phyloP scores from a whole-genome alignment of 2,113 vertebrate species.

The Columba livia region DNA sequence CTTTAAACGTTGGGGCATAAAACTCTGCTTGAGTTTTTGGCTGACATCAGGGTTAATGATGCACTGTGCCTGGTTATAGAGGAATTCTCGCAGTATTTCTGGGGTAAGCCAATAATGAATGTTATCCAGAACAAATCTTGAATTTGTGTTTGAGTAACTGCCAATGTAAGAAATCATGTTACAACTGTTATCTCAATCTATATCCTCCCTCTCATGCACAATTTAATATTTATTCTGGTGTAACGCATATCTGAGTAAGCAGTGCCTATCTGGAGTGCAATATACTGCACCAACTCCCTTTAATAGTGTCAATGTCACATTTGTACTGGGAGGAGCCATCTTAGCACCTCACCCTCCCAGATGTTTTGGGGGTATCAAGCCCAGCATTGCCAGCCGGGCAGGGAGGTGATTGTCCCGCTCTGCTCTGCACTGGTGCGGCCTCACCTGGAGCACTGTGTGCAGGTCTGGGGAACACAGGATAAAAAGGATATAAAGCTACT shows the following conservation, averaged over 20 bases:
- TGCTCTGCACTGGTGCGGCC: no score
- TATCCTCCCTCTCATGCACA: not conserved
- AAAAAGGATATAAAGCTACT: no score
- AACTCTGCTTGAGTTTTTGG: constrained; percentile 33
- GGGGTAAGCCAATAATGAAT: constrained; percentile 33
- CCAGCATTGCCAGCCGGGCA: no score
- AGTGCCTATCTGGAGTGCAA: not conserved
- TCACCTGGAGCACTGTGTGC: no score
- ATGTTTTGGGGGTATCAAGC: not conserved
- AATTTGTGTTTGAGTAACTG: constrained; percentile 31
- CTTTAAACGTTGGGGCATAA: constrained; percentile 29
- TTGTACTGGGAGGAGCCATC: not conserved
- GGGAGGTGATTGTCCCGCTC: no score
- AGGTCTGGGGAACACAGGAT: no score
- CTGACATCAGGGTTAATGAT: constrained; percentile 6
- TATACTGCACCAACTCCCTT: not conserved
- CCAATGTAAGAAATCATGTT: constrained; percentile 10
- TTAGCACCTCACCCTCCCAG: not conserved
- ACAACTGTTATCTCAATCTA: not conserved
- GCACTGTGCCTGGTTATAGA: constrained; percentile 14
- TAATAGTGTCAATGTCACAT: not conserved
- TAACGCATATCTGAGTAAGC: not conserved
- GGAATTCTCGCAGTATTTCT: constrained; percentile 56
- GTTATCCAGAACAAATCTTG: not conserved
- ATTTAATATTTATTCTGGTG: not conserved